phyloP scores from a whole-genome alignment of 2,888 invertebrate species.

The Leptinotarsa rubiginosa region DNA sequence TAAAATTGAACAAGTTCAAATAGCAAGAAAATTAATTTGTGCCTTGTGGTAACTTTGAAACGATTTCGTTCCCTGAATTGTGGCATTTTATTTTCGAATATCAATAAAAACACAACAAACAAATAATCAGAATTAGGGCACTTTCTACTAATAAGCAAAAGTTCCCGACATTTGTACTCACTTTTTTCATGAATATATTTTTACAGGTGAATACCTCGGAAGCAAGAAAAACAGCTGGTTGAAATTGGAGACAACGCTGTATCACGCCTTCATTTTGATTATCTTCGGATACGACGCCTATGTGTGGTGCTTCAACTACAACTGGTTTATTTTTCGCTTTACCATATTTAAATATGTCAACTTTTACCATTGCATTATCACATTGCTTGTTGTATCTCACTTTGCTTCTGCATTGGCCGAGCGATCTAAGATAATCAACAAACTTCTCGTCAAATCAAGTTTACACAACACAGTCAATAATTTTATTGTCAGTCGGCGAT shows the following conservation, averaged over 20 bases:
- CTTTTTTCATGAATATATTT: background rate
- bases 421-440: constrained; percentile 40
- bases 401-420: constrained; percentile 41
- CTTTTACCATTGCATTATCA: constrained; percentile 33
- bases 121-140: no score
- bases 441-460: constrained; percentile 35
- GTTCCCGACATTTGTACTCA: no score
- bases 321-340: constrained; percentile 31
- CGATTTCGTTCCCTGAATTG: no score
- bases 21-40: no score
- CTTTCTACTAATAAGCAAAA: no score
- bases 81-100: no score
- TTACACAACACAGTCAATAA: constrained; percentile 37
- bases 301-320: constrained; percentile 34
- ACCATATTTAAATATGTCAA: constrained; percentile 33
- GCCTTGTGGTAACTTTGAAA: no score
- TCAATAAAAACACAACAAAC: no score
- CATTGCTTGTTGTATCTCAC: constrained; percentile 33
- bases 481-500: constrained; percentile 33
- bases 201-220: background rate
- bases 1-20: no score
- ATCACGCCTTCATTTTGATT: constrained; percentile 27
- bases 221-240: constrained; percentile 1
- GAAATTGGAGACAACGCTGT: constrained; percentile 28
- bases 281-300: constrained; percentile 41